Base-by-base conservation (phyloP, 2,888 invertebrate genomes). In the Drosophila koepferae region DNA sequence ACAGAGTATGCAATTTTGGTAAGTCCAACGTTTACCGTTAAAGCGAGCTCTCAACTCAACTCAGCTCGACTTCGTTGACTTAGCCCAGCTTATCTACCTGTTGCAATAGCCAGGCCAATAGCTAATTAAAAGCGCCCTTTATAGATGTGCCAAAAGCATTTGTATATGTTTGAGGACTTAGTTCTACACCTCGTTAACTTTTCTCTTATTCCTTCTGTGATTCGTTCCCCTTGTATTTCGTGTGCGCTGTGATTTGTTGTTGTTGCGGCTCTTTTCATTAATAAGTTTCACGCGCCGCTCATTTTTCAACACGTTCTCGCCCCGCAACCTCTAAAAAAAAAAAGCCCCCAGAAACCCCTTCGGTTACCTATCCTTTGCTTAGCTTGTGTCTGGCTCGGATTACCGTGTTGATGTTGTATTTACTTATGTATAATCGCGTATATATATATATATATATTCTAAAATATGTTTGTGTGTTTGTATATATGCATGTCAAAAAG, bases 211-310 rank as follows among this genome's bases (percentile, higher is more conserved):
- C 44, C 48, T 38, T 46, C 36, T 14, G 41, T 34, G 38, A 38
- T 41, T 23, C 48, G 14, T 12, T 44, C 9, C 40, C 31, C 20
- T 68, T 43, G 38, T 59, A 16, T 48, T 48, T 48, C 64, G 44
- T 56, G 44, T 62, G 7, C 10, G 48, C n/a, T 31, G 59, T 43
- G 56, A 51, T 63, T 67, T 72, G 69, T 63, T 55, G 40, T 53
- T 36, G 7, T 77, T 69, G 81, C 81, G 86, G 77, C 80, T 73
- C 90, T 86, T 90, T 88, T 86, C 86, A 88, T 90, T 90, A 90
- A 90, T 90, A 90, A 86, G 86, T 90, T 90, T 90, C 86, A 87
- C 89, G 90, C 89, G 90, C 76, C 86, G 84, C 83, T 86, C 90
- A 88, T 75, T 88, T 86, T 90, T 90, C 90, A 86, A 79, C 80